These are phyloP conservation scores for Scaptomyza hsui DNA, from an alignment of 1,140 invertebrate species.

Conservation along the genomic window DNA sequence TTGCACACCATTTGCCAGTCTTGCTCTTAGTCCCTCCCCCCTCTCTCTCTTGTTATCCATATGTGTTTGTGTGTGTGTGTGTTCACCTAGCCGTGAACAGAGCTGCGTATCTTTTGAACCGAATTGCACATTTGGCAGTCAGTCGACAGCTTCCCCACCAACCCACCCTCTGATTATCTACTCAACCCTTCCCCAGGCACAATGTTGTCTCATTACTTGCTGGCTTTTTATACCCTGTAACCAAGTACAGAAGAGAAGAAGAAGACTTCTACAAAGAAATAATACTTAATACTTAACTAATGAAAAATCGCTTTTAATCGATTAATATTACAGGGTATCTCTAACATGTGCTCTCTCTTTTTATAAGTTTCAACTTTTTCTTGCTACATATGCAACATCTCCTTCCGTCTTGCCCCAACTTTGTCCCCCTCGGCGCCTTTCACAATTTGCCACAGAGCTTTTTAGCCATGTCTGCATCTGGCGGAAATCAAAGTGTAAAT, in stretches of 20 bases:
- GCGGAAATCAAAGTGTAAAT: slow-evolving; percentile 74
- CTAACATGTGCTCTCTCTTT: not conserved
- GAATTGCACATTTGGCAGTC: slow-evolving; percentile 30
- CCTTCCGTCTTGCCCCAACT: not conserved
- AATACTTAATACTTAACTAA: no score
- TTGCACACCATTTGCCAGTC: slow-evolving; percentile 75
- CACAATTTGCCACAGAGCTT: not conserved
- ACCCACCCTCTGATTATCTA: not conserved
- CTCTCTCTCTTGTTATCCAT: slow-evolving; percentile 6
- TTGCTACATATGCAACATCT: slow-evolving; percentile 17
- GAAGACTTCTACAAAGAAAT: no score
- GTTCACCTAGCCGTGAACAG: slow-evolving; percentile 33
- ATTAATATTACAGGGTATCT: not conserved
- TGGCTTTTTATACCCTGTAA: slow-evolving; percentile 14
- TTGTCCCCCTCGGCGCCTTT: not conserved
- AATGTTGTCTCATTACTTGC: slow-evolving; percentile 26
- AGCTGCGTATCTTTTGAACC: slow-evolving; percentile 30
- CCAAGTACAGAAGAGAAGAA: no score
- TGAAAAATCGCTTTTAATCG: no score
- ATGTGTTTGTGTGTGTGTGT: slow-evolving; percentile 1
- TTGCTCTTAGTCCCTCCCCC: not conserved
- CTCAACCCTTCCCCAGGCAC: not conserved
- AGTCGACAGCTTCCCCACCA: slow-evolving; percentile 1
- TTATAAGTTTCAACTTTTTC: not conserved
- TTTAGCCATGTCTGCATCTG: slow-evolving; percentile 4